phyloP scores from a whole-genome alignment of 2,888 invertebrate genomes.

The Hydroisotoma schaefferi region DNA sequence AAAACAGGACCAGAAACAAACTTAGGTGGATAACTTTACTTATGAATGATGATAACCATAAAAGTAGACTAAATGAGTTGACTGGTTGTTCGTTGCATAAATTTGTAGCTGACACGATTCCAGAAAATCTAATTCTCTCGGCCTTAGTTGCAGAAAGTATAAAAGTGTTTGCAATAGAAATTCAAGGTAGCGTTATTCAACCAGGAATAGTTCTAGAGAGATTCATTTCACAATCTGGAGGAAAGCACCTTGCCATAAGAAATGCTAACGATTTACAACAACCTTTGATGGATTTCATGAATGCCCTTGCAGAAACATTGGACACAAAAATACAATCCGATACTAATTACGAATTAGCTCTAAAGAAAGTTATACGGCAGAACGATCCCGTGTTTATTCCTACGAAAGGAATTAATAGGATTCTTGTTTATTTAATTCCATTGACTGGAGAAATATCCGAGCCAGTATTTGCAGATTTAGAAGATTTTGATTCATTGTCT shows the following conservation, averaged over 20 bases:
- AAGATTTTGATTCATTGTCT: neutral
- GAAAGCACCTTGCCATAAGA: neutral
- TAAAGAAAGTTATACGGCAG: neutral
- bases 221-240: conserved; percentile 1
- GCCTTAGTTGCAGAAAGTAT: neutral
- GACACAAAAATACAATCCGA: neutral
- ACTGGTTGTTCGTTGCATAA: neutral
- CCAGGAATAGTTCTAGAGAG: neutral
- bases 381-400: neutral
- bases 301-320: neutral
- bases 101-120: neutral
- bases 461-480: neutral
- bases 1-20: conserved; percentile 33
- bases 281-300: conserved; percentile 1
- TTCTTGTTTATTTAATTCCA: neutral
- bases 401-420: neutral
- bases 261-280: neutral
- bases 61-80: neutral
- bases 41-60: neutral
- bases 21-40: neutral
- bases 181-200: conserved; percentile 6
- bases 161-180: conserved; percentile 33
- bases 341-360: neutral
- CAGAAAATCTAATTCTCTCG: neutral
- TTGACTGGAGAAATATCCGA: neutral